A percentile compares a stretch with the other conserved stretches of the same genome.
These are phyloP conservation scores for Ethmia dodecea DNA, from an alignment of 2,888 invertebrate species.

Conservation along the genomic window DNA sequence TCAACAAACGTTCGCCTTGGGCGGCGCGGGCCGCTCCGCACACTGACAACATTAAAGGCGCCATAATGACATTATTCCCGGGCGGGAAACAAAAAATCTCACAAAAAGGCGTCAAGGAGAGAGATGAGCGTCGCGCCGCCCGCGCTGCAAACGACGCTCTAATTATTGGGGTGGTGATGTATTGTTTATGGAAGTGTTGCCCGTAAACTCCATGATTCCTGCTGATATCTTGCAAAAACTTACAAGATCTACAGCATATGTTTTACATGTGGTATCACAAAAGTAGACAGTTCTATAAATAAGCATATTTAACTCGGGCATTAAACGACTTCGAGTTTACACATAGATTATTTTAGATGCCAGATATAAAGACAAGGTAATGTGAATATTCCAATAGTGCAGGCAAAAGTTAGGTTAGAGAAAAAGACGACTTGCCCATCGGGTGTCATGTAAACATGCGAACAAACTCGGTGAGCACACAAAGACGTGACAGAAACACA, in stretches of 20 bases:
- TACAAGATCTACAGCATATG: conserved; percentile 23
- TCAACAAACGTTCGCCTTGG: conserved; percentile 76
- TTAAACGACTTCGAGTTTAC: no score
- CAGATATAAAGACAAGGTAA: no score
- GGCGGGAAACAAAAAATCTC: conserved; percentile 64
- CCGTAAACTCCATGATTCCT: conserved; percentile 17
- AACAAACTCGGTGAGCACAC: conserved; percentile 32
- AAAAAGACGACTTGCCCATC: conserved; percentile 26
- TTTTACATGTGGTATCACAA: conserved; percentile 24
- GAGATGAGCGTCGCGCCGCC: conserved; percentile 43
- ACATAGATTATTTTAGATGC: no score
- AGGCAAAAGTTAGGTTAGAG: no score
- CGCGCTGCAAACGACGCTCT: conserved; percentile 44
- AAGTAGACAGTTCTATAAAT: conserved; percentile 2
- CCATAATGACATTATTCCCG: conserved; percentile 76
- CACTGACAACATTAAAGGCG: conserved; percentile 77
- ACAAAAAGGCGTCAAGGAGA: conserved; percentile 69
- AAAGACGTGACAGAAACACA: conserved; percentile 50
- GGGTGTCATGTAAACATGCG: conserved; percentile 53
- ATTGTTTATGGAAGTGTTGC: conserved; percentile 42
- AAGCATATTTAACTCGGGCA: no score
- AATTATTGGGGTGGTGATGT: conserved; percentile 58
- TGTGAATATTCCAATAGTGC: no score
- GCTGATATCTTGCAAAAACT: conserved; percentile 18
- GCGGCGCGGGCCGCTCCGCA: conserved; percentile 62